Evolutionary conservation across 1,140 invertebrate species (phyloP), one percentile per base, ranked within the genome.

Genomic region (Caenorhabditis remanei): DNA sequence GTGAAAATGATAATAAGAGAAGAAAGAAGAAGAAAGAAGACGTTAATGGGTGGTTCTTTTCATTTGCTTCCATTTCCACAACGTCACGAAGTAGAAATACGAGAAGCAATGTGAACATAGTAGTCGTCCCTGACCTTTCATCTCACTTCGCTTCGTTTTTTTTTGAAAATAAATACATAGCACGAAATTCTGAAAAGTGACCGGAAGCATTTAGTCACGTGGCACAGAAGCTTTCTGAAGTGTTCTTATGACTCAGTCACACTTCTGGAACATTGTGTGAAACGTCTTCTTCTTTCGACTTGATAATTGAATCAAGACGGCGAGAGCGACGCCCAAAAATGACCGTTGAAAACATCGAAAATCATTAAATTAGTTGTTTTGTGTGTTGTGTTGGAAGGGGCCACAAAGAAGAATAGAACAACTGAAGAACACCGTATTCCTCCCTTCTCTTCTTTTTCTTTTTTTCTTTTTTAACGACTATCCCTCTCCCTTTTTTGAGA

Each of bases 311-410:
- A 67, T 67, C 65, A 67, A 67, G 40, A 40, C 6, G n/a, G 65
- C 32, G 65, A 0, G 65, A 67, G 65, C 65, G 65, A 67, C 65
- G 65, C 65, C 65, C 65, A 67, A 67, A 67, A 67, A 67, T 67
- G 65, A 16, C 65, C 65, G 41, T 67, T 43, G 65, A 43, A 67
- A 67, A 71, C 65, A 71, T 46, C 65, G 65, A 71, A 71, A 71
- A 71, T 71, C 65, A 71, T 71, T n/a, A 71, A 46, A 71, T 71
- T 71, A 71, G 65, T 71, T 71, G 46, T 46, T 71, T 71, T 71
- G 65, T 71, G 41, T 71, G 21, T 53, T 32, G 50, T 53, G 56
- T 21, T 8, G 56, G 65, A 61, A n/a, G n/a, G 21, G 56, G 11
- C 13, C 65, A 71, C 65, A 71, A 71, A 71, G 16, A 46, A 71